Conservation (phyloP, 1,140 invertebrate genomes). For the Papilio aristodemus region DNA sequence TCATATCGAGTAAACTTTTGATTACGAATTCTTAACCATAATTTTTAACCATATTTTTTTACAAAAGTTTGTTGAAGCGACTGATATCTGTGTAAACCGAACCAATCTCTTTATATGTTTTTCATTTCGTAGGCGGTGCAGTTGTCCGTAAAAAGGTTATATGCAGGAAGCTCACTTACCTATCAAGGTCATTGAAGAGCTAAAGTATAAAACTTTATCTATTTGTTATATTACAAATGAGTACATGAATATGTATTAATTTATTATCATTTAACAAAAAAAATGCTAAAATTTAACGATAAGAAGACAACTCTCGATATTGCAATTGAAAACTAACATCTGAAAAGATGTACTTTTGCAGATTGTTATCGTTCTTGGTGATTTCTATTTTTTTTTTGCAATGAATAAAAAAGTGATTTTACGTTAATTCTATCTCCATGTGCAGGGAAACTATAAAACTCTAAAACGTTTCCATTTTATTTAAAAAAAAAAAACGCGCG, state of each 20-base stretch:
- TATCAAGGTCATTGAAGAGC: constrained; percentile 2
- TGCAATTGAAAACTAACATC: too few species aligned
- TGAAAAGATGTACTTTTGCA: too few species aligned
- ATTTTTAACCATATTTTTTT: too few species aligned
- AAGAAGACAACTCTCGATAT: too few species aligned
- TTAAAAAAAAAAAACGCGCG: background rate
- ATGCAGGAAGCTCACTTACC: background rate
- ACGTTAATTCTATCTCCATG: too few species aligned
- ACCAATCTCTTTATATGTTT: constrained; percentile 4
- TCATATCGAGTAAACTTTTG: too few species aligned
- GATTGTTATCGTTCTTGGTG: too few species aligned
- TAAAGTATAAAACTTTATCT: background rate
- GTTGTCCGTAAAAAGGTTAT: background rate
- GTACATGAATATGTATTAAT: background rate
- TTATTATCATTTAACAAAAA: background rate
- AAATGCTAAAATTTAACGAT: too few species aligned
- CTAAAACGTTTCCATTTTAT: background rate
- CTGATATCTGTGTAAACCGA: background rate
- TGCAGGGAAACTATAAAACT: too few species aligned
- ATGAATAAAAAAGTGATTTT: too few species aligned
- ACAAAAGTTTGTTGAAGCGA: constrained; percentile 62
- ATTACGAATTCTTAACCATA: too few species aligned
- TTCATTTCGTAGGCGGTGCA: background rate
- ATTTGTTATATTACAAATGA: background rate
- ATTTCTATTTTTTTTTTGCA: too few species aligned